Evolutionary conservation across 1,140 invertebrate genomes (phyloP).

Genomic region (Sminthurinus signatus): DNA sequence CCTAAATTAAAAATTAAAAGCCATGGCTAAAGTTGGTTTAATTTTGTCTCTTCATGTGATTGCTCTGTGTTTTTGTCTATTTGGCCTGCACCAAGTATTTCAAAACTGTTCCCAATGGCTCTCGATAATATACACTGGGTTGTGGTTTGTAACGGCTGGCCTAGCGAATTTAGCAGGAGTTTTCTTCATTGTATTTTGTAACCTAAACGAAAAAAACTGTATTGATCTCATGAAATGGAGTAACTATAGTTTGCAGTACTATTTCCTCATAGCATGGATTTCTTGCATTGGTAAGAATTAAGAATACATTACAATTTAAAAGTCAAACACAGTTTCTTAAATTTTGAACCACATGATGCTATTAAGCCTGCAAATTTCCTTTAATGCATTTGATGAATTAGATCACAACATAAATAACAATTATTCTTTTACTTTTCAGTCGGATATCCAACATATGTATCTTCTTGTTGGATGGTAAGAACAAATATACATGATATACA

Average conservation of each 20-base stretch:
- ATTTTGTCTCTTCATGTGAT: not conserved
- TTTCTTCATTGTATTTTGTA: not conserved
- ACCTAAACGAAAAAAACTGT: not conserved
- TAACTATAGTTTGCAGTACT: not conserved
- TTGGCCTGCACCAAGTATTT: not conserved
- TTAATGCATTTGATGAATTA: too few species aligned
- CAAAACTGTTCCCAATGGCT: not conserved
- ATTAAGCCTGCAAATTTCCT: too few species aligned
- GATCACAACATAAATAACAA: too few species aligned
- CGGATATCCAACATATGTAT: too few species aligned
- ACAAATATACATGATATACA: too few species aligned
- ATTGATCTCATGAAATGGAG: not conserved
- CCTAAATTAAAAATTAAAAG: too few species aligned
- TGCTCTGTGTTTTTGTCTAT: not conserved
- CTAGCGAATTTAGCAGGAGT: not conserved
- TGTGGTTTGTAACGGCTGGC: not conserved
- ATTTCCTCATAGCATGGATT: slow-evolving; percentile 2
- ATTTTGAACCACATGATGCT: too few species aligned
- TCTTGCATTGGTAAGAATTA: slow-evolving; percentile 4
- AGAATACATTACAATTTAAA: too few species aligned
- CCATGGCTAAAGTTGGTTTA: too few species aligned
- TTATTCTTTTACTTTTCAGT: too few species aligned
- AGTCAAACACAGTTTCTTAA: too few species aligned
- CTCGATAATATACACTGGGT: not conserved
- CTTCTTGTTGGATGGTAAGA: too few species aligned